These are phyloP conservation scores for Notarius quadriscutis DNA, from an alignment of 2,113 vertebrate species.

Conservation along the genomic window DNA sequence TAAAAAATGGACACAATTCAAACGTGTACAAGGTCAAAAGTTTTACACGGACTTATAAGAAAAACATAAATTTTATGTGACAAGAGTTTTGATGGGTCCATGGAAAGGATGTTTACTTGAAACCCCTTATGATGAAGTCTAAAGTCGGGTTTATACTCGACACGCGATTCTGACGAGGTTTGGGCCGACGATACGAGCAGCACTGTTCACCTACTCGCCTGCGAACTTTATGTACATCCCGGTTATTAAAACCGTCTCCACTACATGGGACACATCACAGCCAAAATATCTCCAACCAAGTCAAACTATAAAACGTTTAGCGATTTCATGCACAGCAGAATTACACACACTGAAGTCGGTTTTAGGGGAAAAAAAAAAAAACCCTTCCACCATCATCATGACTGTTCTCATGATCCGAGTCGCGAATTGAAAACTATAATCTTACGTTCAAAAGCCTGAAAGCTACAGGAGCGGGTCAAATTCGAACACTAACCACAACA, in stretches of 20 bases:
- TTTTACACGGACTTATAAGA: neutral
- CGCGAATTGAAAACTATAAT: neutral
- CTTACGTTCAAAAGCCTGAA: neutral
- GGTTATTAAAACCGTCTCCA: neutral
- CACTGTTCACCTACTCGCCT: neutral
- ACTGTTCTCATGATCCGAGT: neutral
- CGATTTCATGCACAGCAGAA: neutral
- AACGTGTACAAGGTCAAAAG: no score
- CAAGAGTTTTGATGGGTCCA: neutral
- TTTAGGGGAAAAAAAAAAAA: neutral
- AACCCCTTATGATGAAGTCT: neutral
- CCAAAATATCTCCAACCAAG: neutral
- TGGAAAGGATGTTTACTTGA: neutral
- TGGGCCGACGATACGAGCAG: no score
- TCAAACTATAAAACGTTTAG: neutral
- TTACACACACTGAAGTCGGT: neutral
- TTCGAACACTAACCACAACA: neutral
- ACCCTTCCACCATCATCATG: neutral
- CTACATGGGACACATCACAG: neutral
- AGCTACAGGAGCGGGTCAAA: neutral
- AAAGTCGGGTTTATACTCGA: neutral
- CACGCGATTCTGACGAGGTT: no score
- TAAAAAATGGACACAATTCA: neutral
- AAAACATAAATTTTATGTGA: neutral
- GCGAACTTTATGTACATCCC: neutral